Percentiles rank a stretch among this genome's conserved stretches.
Evolutionary conservation across 2,888 invertebrate species (phyloP).

Genomic region (Pantelozetes paolii): DNA sequence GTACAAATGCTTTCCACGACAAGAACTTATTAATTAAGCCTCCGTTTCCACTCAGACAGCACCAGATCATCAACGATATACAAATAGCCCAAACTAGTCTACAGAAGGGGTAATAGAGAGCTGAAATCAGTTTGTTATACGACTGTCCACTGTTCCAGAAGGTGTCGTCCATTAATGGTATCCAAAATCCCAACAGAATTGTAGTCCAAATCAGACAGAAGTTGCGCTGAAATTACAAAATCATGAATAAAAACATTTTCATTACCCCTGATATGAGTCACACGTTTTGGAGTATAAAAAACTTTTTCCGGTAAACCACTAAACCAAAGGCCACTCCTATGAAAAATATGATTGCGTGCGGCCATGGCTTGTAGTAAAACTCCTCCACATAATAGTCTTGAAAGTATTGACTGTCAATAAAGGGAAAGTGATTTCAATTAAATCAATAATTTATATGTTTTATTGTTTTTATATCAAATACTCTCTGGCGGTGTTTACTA

Average conservation of each 20-base stretch:
- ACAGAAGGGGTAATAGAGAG: neutral
- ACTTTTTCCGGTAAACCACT: neutral
- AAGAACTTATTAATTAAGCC: conserved; percentile 42
- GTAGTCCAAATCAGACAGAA: neutral
- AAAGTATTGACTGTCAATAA: conserved; percentile 12
- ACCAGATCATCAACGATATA: neutral
- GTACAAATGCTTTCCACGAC: conserved; percentile 39
- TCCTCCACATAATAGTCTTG: neutral
- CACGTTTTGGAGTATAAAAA: neutral
- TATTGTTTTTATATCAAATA: too few species aligned
- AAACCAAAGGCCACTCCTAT: conserved; percentile 25
- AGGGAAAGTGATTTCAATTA: too few species aligned
- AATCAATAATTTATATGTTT: too few species aligned
- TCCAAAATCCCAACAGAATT: neutral
- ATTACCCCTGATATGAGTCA: neutral
- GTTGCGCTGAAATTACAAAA: neutral
- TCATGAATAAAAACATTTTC: neutral
- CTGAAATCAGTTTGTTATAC: neutral
- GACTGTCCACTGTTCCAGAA: neutral
- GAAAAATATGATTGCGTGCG: conserved; percentile 34
- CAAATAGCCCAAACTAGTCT: neutral
- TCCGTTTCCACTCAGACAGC: conserved; percentile 34
- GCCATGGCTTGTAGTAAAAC: conserved; percentile 36
- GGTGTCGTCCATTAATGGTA: neutral
- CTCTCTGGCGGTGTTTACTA: conserved; percentile 5